These are phyloP conservation scores for Diadema setosum DNA, from an alignment of 35 echinoderm and acorn worm species.

Conservation along the genomic window DNA sequence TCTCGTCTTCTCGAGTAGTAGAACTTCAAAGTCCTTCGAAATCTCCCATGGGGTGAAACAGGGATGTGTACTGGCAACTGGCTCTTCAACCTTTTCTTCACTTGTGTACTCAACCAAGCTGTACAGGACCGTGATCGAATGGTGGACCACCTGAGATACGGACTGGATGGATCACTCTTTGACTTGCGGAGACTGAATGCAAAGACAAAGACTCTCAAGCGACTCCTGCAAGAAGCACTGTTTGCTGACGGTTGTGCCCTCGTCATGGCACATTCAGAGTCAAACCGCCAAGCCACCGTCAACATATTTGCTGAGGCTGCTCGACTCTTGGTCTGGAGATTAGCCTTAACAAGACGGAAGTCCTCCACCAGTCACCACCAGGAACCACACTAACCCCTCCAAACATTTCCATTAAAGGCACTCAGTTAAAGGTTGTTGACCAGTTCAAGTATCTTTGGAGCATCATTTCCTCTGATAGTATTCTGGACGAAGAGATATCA, in stretches of 20 bases:
- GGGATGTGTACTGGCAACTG: constrained; percentile 11
- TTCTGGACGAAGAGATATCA: constrained; percentile 41
- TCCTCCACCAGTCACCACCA: neutral
- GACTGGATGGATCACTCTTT: constrained; percentile 30
- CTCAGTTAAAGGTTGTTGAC: neutral
- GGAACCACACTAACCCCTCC: neutral
- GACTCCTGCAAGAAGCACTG: neutral
- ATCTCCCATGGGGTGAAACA: constrained; percentile 18
- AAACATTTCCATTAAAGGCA: neutral
- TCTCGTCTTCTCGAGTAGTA: neutral
- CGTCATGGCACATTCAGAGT: neutral
- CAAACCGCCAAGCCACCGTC: neutral
- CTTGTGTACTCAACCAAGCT: neutral
- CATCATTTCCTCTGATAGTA: constrained; percentile 7
- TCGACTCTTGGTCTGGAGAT: constrained; percentile 22
- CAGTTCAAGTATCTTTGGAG: constrained; percentile 48
- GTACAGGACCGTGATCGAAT: neutral
- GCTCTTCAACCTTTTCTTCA: constrained; percentile 40
- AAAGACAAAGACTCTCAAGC: neutral
- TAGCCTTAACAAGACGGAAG: constrained; percentile 23
- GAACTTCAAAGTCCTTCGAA: neutral
- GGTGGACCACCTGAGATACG: neutral
- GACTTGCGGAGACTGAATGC: neutral
- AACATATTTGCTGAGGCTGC: constrained; percentile 24
- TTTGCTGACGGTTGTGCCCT: constrained; percentile 25